Evolutionary conservation across 1,140 invertebrate genomes (phyloP).

Genomic region (Planococcus citri): DNA sequence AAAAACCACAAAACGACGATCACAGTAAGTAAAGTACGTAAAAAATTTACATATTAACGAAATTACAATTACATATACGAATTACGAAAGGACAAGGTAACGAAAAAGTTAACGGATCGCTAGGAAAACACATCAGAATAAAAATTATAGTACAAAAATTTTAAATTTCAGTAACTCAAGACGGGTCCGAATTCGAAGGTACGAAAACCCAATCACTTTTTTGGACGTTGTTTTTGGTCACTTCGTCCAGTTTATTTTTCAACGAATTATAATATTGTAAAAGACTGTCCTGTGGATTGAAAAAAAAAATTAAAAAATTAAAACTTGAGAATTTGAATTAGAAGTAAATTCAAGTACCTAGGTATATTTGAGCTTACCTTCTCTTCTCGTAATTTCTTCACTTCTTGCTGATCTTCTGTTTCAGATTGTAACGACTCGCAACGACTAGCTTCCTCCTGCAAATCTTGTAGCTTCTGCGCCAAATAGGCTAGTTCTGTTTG

Average conservation of each 20-base stretch:
- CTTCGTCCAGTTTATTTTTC: not conserved
- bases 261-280: not conserved
- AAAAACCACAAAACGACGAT: too few species aligned
- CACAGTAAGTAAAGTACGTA: too few species aligned
- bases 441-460: not conserved
- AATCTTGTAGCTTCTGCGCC: not conserved
- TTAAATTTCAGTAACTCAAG: not conserved
- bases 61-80: too few species aligned
- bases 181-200: not conserved
- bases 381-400: conserved; percentile 25
- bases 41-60: too few species aligned
- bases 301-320: not conserved
- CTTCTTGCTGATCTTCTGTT: not conserved
- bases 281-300: not conserved
- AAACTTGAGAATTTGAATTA: not conserved
- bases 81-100: not conserved
- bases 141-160: not conserved
- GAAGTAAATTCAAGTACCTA: too few species aligned
- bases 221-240: not conserved
- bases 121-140: not conserved
- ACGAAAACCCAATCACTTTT: not conserved
- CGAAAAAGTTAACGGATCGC: not conserved
- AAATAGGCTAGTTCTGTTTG: not conserved
- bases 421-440: not conserved
- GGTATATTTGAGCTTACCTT: conserved; percentile 37